Conservation (phyloP, 2,888 invertebrate species). For the Steinernema scapterisci region DNA sequence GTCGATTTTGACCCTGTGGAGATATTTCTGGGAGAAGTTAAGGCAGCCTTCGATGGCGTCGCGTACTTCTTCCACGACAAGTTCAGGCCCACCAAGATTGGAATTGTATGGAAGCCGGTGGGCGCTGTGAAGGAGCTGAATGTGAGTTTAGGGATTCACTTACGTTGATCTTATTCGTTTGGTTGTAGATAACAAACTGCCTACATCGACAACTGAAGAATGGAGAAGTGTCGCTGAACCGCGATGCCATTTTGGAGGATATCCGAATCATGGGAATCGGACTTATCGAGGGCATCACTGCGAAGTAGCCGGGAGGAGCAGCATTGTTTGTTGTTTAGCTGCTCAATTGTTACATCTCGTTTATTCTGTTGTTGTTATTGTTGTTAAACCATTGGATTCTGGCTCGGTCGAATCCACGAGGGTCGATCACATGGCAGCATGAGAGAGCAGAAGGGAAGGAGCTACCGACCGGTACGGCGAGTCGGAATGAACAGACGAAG, state of each 20-base stretch:
- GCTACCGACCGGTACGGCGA: no score
- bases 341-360: no score
- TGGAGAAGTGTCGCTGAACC: background rate
- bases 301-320: background rate
- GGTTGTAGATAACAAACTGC: slow-evolving; percentile 16
- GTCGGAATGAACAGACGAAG: no score
- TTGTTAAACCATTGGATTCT: no score
- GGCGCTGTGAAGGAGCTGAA: slow-evolving; percentile 12
- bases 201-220: background rate
- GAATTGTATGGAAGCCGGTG: slow-evolving; percentile 82
- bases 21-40: slow-evolving; percentile 77
- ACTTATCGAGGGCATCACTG: background rate
- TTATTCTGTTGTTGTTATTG: no score
- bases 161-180: background rate
- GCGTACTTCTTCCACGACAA: slow-evolving; percentile 87
- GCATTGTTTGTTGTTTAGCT: no score
- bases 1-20: slow-evolving; percentile 80
- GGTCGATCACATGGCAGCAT: no score
- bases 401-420: no score
- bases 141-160: background rate
- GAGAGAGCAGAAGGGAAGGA: no score
- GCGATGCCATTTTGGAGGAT: slow-evolving; percentile 66
- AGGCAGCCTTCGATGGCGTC: slow-evolving; percentile 73
- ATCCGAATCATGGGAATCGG: slow-evolving; percentile 8
- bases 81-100: slow-evolving; percentile 84